phyloP scores from a whole-genome alignment of 2,113 vertebrate genomes.

The Sylvietta virens region DNA sequence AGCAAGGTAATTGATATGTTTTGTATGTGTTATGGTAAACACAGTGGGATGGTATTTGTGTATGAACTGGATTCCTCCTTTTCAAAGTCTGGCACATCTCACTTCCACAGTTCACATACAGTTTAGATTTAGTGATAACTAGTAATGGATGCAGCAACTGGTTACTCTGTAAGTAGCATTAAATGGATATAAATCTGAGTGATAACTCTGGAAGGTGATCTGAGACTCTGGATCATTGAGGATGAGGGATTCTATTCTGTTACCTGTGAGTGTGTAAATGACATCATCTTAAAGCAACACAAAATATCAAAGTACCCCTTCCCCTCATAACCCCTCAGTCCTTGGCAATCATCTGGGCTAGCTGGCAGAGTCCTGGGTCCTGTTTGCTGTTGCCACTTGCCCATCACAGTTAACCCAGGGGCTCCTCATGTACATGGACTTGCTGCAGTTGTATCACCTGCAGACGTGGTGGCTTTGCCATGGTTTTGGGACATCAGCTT shows the following conservation, averaged over 20 bases:
- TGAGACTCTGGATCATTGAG: not conserved
- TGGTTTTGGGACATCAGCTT: not conserved
- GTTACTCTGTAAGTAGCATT: not conserved
- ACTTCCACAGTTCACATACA: not conserved
- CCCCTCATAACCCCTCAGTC: not conserved
- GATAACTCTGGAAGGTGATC: not conserved
- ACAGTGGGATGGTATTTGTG: not conserved
- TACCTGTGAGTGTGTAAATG: not conserved
- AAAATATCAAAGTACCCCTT: not conserved
- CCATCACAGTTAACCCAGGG: not conserved
- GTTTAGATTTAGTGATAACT: not conserved
- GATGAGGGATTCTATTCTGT: not conserved
- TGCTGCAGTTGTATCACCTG: not conserved
- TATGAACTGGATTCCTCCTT: not conserved
- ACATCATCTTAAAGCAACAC: not conserved
- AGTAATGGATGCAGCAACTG: not conserved
- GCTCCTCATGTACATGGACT: not conserved
- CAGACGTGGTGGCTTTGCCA: not conserved
- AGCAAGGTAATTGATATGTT: not conserved
- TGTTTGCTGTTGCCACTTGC: rapidly evolving
- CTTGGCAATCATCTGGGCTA: not conserved
- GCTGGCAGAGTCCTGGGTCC: not conserved
- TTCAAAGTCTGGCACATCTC: not conserved
- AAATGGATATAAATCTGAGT: not conserved
- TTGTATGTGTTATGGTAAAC: not conserved